Percentiles rank a stretch among this genome's conserved stretches.
phyloP scores from a whole-genome alignment of 2,113 vertebrate species.

The Catharus bicknelli region DNA sequence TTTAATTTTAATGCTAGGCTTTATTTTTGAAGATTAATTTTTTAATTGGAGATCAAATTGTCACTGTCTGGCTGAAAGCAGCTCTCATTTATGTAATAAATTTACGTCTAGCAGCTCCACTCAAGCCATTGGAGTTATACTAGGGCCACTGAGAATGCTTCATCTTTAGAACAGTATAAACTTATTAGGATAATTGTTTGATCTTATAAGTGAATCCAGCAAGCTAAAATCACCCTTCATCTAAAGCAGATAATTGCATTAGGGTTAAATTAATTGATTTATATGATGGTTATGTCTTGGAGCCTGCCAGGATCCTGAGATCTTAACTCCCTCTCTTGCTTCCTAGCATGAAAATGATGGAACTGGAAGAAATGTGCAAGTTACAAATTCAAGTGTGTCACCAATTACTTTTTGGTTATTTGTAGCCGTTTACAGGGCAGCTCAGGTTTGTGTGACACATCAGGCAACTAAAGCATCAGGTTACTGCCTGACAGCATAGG shows the following conservation, averaged over 20 bases:
- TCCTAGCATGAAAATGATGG: not conserved
- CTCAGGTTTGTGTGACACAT: not conserved
- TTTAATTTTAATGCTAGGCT: not conserved
- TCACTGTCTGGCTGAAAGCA: not conserved
- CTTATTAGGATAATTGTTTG: conserved; percentile 42
- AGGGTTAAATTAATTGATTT: conserved; percentile 41
- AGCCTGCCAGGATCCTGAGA: not conserved
- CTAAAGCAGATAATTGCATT: conserved; percentile 46
- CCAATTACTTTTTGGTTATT: conserved; percentile 8
- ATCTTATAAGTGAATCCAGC: conserved; percentile 35
- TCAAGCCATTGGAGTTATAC: not conserved
- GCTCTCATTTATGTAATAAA: not conserved
- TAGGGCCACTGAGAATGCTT: not conserved
- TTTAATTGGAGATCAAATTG: not conserved
- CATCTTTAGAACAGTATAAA: conserved; percentile 12
- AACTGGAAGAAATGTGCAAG: not conserved
- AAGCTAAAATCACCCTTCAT: conserved; percentile 37
- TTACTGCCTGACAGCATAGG: not conserved
- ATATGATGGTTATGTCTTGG: conserved; percentile 7
- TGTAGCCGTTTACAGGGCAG: conserved; percentile 32
- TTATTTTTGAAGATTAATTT: not conserved
- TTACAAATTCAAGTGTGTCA: not conserved
- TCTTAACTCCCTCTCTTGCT: not conserved
- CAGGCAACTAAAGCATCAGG: not conserved
- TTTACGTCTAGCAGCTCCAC: not conserved